These are phyloP conservation scores for Tromatobia lineatoria DNA, from an alignment of 2,888 invertebrate genomes.

Conservation along the genomic window DNA sequence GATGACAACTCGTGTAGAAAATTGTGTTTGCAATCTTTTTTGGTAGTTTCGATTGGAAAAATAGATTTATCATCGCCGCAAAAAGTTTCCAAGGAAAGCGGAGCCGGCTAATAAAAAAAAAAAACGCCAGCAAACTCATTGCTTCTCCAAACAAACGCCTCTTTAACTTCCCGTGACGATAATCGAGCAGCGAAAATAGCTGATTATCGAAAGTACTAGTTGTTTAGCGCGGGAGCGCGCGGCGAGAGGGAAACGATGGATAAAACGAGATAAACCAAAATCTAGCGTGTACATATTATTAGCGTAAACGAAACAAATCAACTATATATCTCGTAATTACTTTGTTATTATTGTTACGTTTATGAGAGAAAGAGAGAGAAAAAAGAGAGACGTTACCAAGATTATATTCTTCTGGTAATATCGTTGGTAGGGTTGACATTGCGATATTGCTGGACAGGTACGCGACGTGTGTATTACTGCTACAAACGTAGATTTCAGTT, in stretches of 20 bases:
- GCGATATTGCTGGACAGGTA: constrained; percentile 67
- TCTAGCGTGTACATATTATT: constrained; percentile 80
- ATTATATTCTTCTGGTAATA: constrained; percentile 81
- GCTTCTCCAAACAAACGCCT: constrained; percentile 48
- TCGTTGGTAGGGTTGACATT: constrained; percentile 73
- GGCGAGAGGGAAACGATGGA: constrained; percentile 44
- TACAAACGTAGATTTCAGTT: constrained; percentile 64
- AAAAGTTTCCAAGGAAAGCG: constrained; percentile 11
- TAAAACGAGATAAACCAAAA: constrained; percentile 77
- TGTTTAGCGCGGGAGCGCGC: constrained; percentile 47
- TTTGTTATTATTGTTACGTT: constrained; percentile 85
- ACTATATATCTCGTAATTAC: constrained; percentile 77
- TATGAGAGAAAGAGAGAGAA: constrained; percentile 73
- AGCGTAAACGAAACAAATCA: constrained; percentile 64
- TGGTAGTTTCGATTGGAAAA: constrained; percentile 21
- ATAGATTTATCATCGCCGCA: constrained; percentile 23
- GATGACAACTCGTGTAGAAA: constrained; percentile 29
- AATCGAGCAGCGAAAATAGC: constrained; percentile 61
- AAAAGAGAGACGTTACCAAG: constrained; percentile 81
- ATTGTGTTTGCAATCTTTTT: constrained; percentile 8
- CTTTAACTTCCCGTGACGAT: constrained; percentile 64
- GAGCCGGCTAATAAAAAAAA: not conserved
- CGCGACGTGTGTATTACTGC: constrained; percentile 56
- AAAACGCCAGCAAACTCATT: constrained; percentile 3
- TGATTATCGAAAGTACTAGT: constrained; percentile 66